Percentiles rank a stretch among this genome's conserved stretches.
These are phyloP conservation scores for Phyllotreta cruciferae DNA, from an alignment of 2,888 invertebrate genomes.

Conservation along the genomic window DNA sequence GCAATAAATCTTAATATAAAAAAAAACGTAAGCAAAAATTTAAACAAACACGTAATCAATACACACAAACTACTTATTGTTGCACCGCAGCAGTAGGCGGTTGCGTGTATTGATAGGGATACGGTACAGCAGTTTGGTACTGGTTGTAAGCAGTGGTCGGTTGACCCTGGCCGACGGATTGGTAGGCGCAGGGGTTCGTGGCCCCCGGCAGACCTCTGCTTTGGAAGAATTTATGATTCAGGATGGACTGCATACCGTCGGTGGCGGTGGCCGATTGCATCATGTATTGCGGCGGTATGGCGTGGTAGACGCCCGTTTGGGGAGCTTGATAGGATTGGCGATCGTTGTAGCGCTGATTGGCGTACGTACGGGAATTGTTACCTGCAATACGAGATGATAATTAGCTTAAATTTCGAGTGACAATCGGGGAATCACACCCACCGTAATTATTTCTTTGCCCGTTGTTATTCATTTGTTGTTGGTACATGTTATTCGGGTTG, in stretches of 20 bases:
- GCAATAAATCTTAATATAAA: conserved; percentile 18
- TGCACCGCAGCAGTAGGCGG: conserved; percentile 73
- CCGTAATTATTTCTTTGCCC: conserved; percentile 45
- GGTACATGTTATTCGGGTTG: conserved; percentile 50
- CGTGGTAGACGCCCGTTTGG: conserved; percentile 53
- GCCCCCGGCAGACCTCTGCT: conserved; percentile 65
- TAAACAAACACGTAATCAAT: background rate
- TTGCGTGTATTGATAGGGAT: conserved; percentile 68
- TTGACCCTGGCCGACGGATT: conserved; percentile 65
- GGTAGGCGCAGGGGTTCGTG: conserved; percentile 67
- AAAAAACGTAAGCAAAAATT: conserved; percentile 21
- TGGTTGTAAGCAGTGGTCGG: conserved; percentile 64
- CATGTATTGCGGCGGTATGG: conserved; percentile 57
- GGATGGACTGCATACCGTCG: conserved; percentile 64
- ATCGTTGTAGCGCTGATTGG: conserved; percentile 50
- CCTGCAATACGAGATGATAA: conserved; percentile 54
- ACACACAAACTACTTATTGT: conserved; percentile 65
- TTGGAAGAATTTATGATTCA: conserved; percentile 79
- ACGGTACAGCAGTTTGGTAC: conserved; percentile 73
- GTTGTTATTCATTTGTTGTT: conserved; percentile 41
- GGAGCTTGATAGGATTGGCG: conserved; percentile 52
- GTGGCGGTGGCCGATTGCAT: conserved; percentile 56
- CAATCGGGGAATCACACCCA: conserved; percentile 32
- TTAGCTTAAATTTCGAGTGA: background rate
- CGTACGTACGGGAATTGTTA: conserved; percentile 56